These are phyloP conservation scores for Montipora capitata DNA, from an alignment of 92 coral and sea anemone genomes.

Conservation along the genomic window DNA sequence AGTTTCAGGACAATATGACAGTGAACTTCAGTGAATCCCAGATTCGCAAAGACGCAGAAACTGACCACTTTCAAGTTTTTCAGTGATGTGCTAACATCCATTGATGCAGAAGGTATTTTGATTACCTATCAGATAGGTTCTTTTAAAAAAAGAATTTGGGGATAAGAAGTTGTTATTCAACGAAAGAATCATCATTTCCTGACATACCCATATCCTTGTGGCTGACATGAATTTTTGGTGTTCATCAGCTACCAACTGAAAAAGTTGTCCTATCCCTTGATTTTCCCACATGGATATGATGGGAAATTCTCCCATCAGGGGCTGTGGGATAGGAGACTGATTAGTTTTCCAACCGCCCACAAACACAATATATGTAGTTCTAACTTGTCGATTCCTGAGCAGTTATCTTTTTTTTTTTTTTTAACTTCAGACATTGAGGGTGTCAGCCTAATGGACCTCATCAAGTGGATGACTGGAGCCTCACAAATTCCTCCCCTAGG, in stretches of 20 bases:
- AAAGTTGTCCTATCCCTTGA: constrained; percentile 17
- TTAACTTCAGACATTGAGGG: constrained; percentile 34
- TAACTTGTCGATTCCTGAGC: not conserved
- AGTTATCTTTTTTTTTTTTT: not conserved
- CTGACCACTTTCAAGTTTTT: constrained; percentile 78
- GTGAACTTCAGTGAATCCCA: constrained; percentile 73
- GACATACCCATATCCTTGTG: constrained; percentile 2
- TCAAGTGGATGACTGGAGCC: constrained; percentile 51
- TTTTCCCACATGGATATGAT: constrained; percentile 16
- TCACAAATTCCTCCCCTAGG: constrained; percentile 48
- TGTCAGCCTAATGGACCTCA: constrained; percentile 17
- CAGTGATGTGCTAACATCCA: constrained; percentile 60
- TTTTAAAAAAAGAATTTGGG: not conserved
- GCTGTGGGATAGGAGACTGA: not conserved
- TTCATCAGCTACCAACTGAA: constrained; percentile 17
- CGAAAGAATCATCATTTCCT: not conserved
- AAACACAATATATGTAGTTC: not conserved
- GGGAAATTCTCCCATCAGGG: constrained; percentile 1
- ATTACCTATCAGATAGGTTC: not conserved
- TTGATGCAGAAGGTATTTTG: constrained; percentile 44
- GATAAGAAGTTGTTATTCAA: not conserved
- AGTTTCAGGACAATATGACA: constrained; percentile 67
- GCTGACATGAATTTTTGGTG: constrained; percentile 1
- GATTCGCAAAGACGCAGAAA: constrained; percentile 67
- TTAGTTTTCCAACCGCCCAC: not conserved